Percentiles rank a stretch among this genome's conserved stretches.
phyloP scores from a whole-genome alignment of 2,888 invertebrate species.

The Brenthis ino region DNA sequence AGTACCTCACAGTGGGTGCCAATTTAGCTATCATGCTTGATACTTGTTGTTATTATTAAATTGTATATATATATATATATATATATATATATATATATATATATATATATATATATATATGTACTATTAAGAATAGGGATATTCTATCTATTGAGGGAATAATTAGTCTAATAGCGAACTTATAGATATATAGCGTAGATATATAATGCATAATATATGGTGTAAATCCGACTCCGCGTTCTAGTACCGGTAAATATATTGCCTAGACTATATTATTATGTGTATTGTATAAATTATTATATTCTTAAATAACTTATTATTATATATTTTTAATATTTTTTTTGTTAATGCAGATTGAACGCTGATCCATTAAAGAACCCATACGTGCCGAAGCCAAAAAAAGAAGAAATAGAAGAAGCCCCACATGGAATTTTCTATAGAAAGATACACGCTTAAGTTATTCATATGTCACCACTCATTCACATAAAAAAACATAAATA shows the following conservation, averaged over 20 bases:
- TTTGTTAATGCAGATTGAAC: conserved; percentile 84
- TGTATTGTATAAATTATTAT: not conserved
- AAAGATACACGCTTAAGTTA: conserved; percentile 37
- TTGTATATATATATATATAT: not conserved
- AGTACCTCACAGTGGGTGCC: conserved; percentile 8
- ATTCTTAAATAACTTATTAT: not conserved
- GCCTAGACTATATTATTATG: too few relatives aligned
- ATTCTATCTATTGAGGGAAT: too few relatives aligned
- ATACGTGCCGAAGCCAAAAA: conserved; percentile 88
- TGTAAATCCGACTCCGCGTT: too few relatives aligned
- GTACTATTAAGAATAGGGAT: too few relatives aligned
- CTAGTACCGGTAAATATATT: too few relatives aligned
- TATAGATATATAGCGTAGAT: too few relatives aligned
- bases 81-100: too few relatives aligned
- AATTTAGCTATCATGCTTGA: not conserved
- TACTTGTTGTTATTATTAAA: not conserved
- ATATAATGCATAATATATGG: too few relatives aligned
- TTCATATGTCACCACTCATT: conserved; percentile 22
- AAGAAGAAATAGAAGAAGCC: conserved; percentile 64
- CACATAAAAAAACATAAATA: conserved; percentile 1
- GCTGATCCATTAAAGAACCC: conserved; percentile 91
- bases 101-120: too few relatives aligned
- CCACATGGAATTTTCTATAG: conserved; percentile 45
- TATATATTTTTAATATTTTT: not conserved
- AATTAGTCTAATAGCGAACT: too few relatives aligned